Base-by-base conservation (phyloP, 2,113 vertebrate species). In the Xiphophorus couchianus region DNA sequence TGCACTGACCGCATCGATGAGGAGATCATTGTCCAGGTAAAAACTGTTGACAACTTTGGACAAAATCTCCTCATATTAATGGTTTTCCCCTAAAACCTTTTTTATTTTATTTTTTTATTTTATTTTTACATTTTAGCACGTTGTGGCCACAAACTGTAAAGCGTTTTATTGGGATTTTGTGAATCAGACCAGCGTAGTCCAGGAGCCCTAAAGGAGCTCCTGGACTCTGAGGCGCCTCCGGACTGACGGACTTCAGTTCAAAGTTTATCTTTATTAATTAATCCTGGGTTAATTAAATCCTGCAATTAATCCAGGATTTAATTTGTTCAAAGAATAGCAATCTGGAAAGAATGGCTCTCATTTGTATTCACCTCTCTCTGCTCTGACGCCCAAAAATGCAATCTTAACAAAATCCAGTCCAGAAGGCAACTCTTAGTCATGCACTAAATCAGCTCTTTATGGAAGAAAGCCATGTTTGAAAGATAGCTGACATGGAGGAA, bases 21-120 rank as follows among this genome's bases (percentile, higher is more conserved):
- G 90, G 98, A 99, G 77, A 96, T 98, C 82, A 83, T 96, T 0
- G 93, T 99, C 85, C 97, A 99, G 97, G 98, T 99, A 94, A 93
- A 94, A 93, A 70, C 4, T 30, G 2, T 72, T 19, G 51, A 28
- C 29, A 7, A 37, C 33, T 54, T 44, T 9, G 35, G 35, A 19
- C 8, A 58, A 58, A 25, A n/a, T 58, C 25, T n/a, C 51, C 25
- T 58, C 10, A 1, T 58, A 7, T 9, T 58, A 10, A 51, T 6
- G 15, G 22, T 54, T 25, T 51, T 51, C 8, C 8, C 2, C 27
- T 33, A 15, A n/a, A 63, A 70, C 7, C 4, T 13, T 44, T 62
- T 13, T 27, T 35, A 3, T 13, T 39, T 62, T 11, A 27, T 13
- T 27, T 35, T 39, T 62, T 13, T 29, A 39, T 62, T 13, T 25